Conservation (phyloP, 92 coral and sea anemone genomes). For the Galaxea fascicularis region DNA sequence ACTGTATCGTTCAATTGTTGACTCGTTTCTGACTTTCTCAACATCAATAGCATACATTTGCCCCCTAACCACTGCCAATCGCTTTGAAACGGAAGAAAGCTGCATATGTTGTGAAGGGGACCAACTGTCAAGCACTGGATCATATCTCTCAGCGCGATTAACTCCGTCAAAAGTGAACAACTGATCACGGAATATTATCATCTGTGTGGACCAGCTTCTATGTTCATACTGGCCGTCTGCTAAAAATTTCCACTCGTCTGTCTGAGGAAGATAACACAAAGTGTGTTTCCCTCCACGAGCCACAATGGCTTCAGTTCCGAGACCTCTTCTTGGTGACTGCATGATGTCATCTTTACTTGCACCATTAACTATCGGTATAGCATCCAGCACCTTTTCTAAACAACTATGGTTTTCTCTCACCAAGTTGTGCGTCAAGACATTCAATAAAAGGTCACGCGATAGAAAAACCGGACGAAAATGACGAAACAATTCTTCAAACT, state of each 20-base stretch:
- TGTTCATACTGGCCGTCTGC: neutral
- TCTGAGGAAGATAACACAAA: constrained; percentile 3
- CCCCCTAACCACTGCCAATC: neutral
- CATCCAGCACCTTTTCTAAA: neutral
- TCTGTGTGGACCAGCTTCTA: accelerated
- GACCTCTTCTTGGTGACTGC: constrained; percentile 17
- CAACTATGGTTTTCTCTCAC: neutral
- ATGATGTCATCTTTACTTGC: neutral
- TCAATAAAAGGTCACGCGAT: constrained; percentile 20
- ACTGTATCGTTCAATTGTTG: neutral
- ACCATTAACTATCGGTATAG: neutral
- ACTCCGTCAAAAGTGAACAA: neutral
- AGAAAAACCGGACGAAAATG: constrained; percentile 5
- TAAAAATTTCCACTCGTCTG: neutral
- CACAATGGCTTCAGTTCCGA: constrained; percentile 14
- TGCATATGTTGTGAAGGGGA: neutral
- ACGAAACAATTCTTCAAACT: constrained; percentile 26
- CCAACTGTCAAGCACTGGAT: constrained; percentile 4
- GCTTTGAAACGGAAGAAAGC: neutral
- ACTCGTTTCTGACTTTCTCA: neutral
- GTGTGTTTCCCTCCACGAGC: constrained; percentile 11
- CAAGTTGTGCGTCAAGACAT: constrained; percentile 12
- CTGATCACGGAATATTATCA: constrained; percentile 14
- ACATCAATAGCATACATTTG: constrained; percentile 5
- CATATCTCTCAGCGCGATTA: neutral